These are phyloP conservation scores for Oryzias curvinotus DNA, from an alignment of 2,113 vertebrate genomes.

Conservation along the genomic window DNA sequence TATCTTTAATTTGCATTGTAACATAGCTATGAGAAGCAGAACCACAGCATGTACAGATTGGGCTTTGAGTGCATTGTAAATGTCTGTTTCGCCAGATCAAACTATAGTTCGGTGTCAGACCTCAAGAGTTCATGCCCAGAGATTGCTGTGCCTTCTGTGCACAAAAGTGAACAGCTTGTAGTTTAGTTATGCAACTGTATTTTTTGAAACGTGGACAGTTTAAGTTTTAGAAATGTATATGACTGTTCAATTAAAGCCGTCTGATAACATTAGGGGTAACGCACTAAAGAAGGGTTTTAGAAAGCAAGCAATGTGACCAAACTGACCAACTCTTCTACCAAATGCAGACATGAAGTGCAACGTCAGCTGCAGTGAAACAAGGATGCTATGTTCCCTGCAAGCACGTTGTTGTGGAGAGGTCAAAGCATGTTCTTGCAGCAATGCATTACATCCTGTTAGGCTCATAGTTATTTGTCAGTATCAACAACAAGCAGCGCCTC, in stretches of 20 bases:
- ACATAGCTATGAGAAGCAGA: too few species aligned
- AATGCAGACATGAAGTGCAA: background rate
- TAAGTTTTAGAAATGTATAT: slow-evolving; percentile 37
- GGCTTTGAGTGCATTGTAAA: too few species aligned
- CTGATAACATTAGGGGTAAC: background rate
- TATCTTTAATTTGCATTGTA: too few species aligned
- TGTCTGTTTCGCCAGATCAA: background rate
- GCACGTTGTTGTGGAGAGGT: background rate
- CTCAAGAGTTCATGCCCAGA: slow-evolving; percentile 25
- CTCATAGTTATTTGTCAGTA: slow-evolving; percentile 33
- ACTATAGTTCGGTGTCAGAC: background rate
- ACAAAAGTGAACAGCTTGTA: slow-evolving; percentile 57
- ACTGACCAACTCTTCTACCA: background rate
- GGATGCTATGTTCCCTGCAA: slow-evolving; percentile 3
- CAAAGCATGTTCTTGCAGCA: slow-evolving; percentile 13
- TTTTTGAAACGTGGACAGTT: slow-evolving; percentile 38
- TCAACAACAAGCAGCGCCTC: slow-evolving; percentile 33
- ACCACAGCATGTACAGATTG: too few species aligned
- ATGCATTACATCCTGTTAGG: slow-evolving; percentile 28
- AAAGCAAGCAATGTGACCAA: background rate
- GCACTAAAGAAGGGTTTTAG: background rate
- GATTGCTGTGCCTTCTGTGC: slow-evolving; percentile 36
- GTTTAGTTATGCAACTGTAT: slow-evolving; percentile 55
- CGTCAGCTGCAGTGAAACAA: slow-evolving; percentile 4
- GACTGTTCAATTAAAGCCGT: slow-evolving; percentile 44